Percentiles rank a stretch among this genome's conserved stretches.
Conservation (phyloP, 2,797 vertebrate species). For the Avahi laniger region DNA sequence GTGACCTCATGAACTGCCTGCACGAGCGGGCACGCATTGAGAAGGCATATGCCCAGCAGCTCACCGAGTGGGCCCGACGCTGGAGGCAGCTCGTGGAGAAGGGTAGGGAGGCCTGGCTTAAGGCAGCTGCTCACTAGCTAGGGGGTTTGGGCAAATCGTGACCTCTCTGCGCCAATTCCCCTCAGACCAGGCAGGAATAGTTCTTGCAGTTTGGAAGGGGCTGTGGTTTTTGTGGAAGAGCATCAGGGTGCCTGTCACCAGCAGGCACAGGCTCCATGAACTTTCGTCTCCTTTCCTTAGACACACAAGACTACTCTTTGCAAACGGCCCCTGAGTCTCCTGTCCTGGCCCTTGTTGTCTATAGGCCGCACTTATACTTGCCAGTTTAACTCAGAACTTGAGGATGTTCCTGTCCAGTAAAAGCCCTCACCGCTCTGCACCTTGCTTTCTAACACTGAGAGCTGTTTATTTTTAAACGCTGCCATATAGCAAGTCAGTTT, state of each 20-base stretch:
- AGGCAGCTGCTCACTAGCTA: neutral
- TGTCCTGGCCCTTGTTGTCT: neutral
- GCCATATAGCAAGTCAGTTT: neutral
- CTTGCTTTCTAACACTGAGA: neutral
- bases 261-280: neutral
- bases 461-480: neutral
- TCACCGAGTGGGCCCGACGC: constrained; percentile 97
- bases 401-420: rapidly evolving
- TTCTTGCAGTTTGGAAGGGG: too few relatives aligned
- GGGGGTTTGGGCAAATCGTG: rapidly evolving
- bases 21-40: constrained; percentile 97
- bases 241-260: neutral
- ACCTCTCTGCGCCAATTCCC: neutral
- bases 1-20: constrained; percentile 94
- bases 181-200: neutral
- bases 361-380: rapidly evolving
- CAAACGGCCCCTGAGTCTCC: neutral
- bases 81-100: constrained; percentile 97
- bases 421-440: neutral
- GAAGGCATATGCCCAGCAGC: constrained; percentile 95
- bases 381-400: rapidly evolving
- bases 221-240: neutral
- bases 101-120: constrained; percentile 83
- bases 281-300: neutral
- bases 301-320: neutral